phyloP scores from a whole-genome alignment of 1,140 invertebrate species.

The Lasaia peninsularis region DNA sequence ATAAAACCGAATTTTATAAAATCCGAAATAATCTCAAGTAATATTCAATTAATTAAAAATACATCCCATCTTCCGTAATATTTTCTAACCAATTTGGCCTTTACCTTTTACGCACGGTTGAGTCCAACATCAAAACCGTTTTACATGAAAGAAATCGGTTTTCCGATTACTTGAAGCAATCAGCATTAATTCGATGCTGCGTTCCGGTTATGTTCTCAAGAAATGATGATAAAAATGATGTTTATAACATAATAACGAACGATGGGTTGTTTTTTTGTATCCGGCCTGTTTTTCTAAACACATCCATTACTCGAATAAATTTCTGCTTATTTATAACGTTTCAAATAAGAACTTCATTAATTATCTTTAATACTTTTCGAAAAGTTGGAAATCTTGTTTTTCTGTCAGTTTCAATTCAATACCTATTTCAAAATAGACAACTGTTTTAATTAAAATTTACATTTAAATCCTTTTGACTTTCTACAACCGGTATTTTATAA shows the following conservation, averaged over 20 bases:
- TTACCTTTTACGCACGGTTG: constrained; percentile 39
- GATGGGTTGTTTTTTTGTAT: not conserved
- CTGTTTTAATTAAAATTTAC: too few relatives aligned
- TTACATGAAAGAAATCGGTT: constrained; percentile 46
- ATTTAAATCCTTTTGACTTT: too few relatives aligned
- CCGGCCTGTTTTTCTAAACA: not conserved
- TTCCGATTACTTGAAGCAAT: constrained; percentile 49
- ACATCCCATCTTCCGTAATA: constrained; percentile 17
- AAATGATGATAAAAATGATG: constrained; percentile 16
- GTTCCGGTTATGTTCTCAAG: constrained; percentile 27
- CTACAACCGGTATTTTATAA: too few relatives aligned
- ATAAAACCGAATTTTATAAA: too few relatives aligned
- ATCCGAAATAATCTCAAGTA: constrained; percentile 17
- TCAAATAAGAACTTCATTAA: too few relatives aligned
- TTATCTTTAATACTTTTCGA: too few relatives aligned
- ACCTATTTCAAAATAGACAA: too few relatives aligned
- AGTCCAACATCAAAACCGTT: constrained; percentile 39
- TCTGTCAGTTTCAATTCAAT: too few relatives aligned
- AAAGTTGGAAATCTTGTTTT: too few relatives aligned
- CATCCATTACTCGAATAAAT: not conserved
- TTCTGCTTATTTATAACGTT: not conserved
- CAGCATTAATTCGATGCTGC: constrained; percentile 42
- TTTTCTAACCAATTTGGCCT: constrained; percentile 44
- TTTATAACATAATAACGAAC: constrained; percentile 7
- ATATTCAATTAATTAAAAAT: constrained; percentile 5